phyloP scores from a whole-genome alignment of 1,140 invertebrate species.

The Papilio machaon region DNA sequence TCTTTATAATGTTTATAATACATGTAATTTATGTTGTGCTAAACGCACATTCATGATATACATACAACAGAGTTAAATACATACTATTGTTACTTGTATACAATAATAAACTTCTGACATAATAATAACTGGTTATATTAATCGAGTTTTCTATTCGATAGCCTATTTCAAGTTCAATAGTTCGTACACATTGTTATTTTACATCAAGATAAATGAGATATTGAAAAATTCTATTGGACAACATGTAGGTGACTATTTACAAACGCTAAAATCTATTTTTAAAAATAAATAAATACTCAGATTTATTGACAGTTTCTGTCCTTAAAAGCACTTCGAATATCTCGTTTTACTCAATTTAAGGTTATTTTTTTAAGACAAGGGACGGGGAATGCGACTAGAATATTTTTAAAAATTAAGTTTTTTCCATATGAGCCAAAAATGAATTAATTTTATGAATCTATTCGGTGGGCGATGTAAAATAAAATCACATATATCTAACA shows the following conservation, averaged over 20 bases:
- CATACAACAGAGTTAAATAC: conserved; percentile 77
- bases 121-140: conserved; percentile 77
- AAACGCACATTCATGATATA: conserved; percentile 68
- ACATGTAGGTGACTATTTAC: conserved; percentile 57
- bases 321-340: conserved; percentile 74
- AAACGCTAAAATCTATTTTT: conserved; percentile 48
- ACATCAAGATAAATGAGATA: conserved; percentile 51
- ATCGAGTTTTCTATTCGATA: conserved; percentile 64
- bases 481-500: conserved; percentile 10
- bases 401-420: conserved; percentile 5
- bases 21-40: conserved; percentile 75
- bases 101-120: conserved; percentile 80
- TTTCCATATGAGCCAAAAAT: conserved; percentile 27
- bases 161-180: conserved; percentile 60
- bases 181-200: conserved; percentile 46
- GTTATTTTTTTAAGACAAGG: conserved; percentile 45
- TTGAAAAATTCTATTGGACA: conserved; percentile 56
- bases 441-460: background rate
- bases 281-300: conserved; percentile 56
- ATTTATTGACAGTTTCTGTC: conserved; percentile 78
- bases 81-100: conserved; percentile 78
- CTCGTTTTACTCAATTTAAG: conserved; percentile 52
- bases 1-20: conserved; percentile 79
- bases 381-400: conserved; percentile 46
- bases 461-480: conserved; percentile 15